phyloP scores from a whole-genome alignment of 1,140 invertebrate species.

The Drosophila insularis region DNA sequence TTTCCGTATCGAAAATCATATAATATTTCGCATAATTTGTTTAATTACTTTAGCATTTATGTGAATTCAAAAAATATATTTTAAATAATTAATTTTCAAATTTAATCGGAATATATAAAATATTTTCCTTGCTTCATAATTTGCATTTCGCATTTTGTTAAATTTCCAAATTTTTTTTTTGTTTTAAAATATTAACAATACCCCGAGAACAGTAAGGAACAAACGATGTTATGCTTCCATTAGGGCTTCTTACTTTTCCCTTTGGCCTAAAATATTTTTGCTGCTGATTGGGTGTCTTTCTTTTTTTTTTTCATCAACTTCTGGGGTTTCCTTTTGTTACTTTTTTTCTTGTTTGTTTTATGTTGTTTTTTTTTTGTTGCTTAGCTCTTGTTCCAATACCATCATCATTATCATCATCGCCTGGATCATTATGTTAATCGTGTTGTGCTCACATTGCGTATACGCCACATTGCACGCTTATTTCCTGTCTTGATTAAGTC shows the following conservation, averaged over 20 bases:
- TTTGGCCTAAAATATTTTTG: slow-evolving; percentile 53
- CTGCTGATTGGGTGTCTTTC: slow-evolving; percentile 62
- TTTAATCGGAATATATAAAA: too few species aligned
- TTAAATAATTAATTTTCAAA: too few species aligned
- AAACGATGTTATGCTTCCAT: slow-evolving; percentile 38
- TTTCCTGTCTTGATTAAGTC: slow-evolving; percentile 65
- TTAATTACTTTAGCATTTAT: too few species aligned
- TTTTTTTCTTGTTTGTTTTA: slow-evolving; percentile 39
- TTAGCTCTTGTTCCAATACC: slow-evolving; percentile 23
- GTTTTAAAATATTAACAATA: slow-evolving; percentile 27
- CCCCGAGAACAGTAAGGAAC: not conserved
- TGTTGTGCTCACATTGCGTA: slow-evolving; percentile 52
- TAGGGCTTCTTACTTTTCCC: slow-evolving; percentile 37
- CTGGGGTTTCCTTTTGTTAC: slow-evolving; percentile 46
- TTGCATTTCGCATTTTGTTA: too few species aligned
- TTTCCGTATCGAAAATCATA: too few species aligned
- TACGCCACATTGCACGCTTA: slow-evolving; percentile 61
- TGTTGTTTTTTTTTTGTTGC: slow-evolving; percentile 22
- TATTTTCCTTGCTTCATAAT: too few species aligned
- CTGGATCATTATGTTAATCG: slow-evolving; percentile 16
- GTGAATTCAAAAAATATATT: too few species aligned
- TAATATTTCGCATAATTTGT: too few species aligned
- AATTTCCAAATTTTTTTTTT: not conserved
- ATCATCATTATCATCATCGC: slow-evolving; percentile 26
- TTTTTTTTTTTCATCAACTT: slow-evolving; percentile 2